These are phyloP conservation scores for Euplagia quadripunctaria DNA, from an alignment of 2,888 invertebrate genomes.

Conservation along the genomic window DNA sequence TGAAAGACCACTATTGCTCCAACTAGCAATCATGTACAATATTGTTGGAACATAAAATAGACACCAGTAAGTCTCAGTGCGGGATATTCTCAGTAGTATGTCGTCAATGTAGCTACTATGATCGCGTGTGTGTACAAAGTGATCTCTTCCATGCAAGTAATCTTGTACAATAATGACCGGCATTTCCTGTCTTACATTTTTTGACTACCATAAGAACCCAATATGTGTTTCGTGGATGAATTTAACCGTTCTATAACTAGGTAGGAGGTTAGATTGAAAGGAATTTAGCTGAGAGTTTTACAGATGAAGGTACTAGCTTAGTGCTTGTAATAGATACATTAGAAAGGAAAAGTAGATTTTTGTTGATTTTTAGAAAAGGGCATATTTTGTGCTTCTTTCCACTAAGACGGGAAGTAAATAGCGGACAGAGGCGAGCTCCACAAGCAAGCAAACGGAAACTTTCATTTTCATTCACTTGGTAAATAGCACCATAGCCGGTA, in stretches of 20 bases:
- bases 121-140: not conserved
- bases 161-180: too few species aligned
- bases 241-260: not conserved
- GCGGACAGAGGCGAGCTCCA: conserved; percentile 7
- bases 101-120: not conserved
- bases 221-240: not conserved
- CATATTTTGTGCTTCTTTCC: not conserved
- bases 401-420: not conserved
- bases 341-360: too few species aligned
- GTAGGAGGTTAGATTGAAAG: not conserved
- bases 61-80: too few species aligned
- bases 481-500: conserved; percentile 52
- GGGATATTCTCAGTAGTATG: too few species aligned
- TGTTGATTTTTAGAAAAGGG: not conserved
- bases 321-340: too few species aligned
- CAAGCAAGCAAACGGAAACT: conserved; percentile 48
- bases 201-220: not conserved
- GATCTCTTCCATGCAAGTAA: not conserved
- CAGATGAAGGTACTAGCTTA: too few species aligned
- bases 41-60: too few species aligned
- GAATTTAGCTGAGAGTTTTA: not conserved
- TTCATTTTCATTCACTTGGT: conserved; percentile 65
- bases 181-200: not conserved
- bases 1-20: too few species aligned
- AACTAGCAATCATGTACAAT: too few species aligned